Conservation (phyloP, 2,113 vertebrate genomes). For the Gallinago paraguaiae region DNA sequence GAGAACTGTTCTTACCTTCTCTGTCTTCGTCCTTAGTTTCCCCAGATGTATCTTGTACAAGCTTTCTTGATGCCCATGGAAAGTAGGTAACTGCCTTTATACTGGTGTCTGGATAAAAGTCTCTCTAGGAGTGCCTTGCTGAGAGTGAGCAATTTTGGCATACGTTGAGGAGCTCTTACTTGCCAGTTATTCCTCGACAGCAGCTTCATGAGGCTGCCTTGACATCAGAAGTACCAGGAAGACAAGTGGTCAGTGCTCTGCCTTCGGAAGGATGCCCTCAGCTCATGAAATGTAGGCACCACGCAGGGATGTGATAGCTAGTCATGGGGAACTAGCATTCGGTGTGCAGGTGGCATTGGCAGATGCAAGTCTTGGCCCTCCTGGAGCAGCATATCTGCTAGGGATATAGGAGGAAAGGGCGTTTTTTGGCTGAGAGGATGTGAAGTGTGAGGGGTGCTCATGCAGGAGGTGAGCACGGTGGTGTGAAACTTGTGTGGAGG, state of each 20-base stretch:
- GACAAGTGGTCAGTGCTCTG: background rate
- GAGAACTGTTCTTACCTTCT: background rate
- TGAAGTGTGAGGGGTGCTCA: background rate
- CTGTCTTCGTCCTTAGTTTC: background rate
- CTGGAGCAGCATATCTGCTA: background rate
- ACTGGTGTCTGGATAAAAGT: background rate
- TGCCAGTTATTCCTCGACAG: background rate
- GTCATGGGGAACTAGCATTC: background rate
- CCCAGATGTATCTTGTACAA: background rate
- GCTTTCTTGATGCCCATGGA: background rate
- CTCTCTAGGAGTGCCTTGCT: background rate
- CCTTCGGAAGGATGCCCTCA: background rate
- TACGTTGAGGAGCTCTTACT: background rate
- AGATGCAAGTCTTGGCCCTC: background rate
- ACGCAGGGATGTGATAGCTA: no score
- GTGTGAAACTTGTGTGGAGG: background rate
- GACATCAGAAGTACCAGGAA: background rate
- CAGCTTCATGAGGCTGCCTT: background rate
- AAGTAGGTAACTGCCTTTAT: accelerated
- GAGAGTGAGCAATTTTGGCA: background rate
- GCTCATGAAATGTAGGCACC: background rate
- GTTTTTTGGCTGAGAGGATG: background rate
- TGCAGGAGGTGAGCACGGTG: background rate
- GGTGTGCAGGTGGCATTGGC: background rate
- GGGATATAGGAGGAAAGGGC: background rate